Evolutionary conservation across 2,888 invertebrate species (phyloP).

Genomic region (Sisyra terminalis): DNA sequence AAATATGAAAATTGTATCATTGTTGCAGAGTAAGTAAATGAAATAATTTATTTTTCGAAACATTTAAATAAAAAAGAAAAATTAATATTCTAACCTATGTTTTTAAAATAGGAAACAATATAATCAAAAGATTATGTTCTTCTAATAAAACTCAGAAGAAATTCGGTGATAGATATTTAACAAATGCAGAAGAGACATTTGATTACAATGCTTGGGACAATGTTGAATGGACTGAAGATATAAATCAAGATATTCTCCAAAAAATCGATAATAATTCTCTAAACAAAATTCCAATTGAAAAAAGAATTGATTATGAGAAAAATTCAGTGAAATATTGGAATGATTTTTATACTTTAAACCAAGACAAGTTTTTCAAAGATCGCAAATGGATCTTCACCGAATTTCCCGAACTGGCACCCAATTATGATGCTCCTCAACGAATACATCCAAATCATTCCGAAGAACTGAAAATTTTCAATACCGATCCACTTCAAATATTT

Average conservation of each 20-base stretch:
- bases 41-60: too few species aligned
- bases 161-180: slow-evolving; percentile 73
- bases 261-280: slow-evolving; percentile 62
- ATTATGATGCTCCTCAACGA: slow-evolving; percentile 30
- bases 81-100: too few species aligned
- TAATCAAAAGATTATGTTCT: too few species aligned
- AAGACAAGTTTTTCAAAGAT: slow-evolving; percentile 93
- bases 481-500: slow-evolving; percentile 34
- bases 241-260: slow-evolving; percentile 53
- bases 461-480: slow-evolving; percentile 2
- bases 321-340: slow-evolving; percentile 81
- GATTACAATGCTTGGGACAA: slow-evolving; percentile 96
- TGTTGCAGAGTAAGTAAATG: too few species aligned
- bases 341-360: slow-evolving; percentile 77
- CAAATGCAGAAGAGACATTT: slow-evolving; percentile 67
- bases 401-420: slow-evolving; percentile 77
- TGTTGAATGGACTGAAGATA: slow-evolving; percentile 77
- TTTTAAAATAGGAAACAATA: too few species aligned
- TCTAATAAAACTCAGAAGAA: slow-evolving; percentile 39
- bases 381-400: slow-evolving; percentile 96
- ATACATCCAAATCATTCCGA: slow-evolving; percentile 13
- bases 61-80: too few species aligned
- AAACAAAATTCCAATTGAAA: slow-evolving; percentile 38
- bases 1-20: too few species aligned
- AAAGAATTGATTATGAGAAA: slow-evolving; percentile 46